Percentiles rank a stretch among this genome's conserved stretches.
Evolutionary conservation across 37 sponge, comb jelly and placozoan genomes (phyloP).

Genomic region (Hormiphora californensis): DNA sequence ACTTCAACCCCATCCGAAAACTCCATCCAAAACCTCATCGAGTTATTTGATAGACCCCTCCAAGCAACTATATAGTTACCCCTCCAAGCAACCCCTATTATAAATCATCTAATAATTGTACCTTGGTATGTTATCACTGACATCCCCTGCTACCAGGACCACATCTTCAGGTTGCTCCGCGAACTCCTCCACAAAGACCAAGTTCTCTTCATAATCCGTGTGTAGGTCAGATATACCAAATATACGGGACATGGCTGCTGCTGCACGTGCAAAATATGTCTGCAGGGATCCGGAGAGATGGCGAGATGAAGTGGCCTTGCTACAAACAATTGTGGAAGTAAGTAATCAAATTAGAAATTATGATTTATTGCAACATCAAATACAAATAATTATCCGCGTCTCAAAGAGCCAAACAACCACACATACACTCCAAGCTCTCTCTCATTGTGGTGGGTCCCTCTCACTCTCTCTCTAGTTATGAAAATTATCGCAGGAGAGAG

Average conservation of each 20-base stretch:
- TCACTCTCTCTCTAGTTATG: not conserved
- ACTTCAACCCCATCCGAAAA: no score
- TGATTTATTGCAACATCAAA: no score
- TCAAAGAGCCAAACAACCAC: no score
- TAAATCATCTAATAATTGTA: not conserved
- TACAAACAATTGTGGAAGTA: not conserved
- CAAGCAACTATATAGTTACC: no score
- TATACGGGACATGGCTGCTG: slow-evolving; percentile 24
- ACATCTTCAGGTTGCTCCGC: slow-evolving; percentile 11
- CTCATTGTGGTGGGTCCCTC: not conserved
- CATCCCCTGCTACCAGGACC: slow-evolving; percentile 52
- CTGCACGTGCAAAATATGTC: not conserved
- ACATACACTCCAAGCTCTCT: no score
- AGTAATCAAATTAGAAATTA: not conserved
- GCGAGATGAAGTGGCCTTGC: not conserved
- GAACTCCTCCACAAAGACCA: slow-evolving; percentile 19
- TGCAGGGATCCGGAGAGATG: not conserved
- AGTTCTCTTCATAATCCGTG: slow-evolving; percentile 50
- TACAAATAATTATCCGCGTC: no score
- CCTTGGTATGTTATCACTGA: slow-evolving; percentile 43
- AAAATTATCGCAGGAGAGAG: no score
- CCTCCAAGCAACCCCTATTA: no score
- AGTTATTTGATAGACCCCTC: no score
- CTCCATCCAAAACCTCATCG: no score
- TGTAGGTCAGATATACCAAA: slow-evolving; percentile 54